Evolutionary conservation across 2,113 vertebrate species (phyloP), one percentile per base, ranked within the genome.

Genomic region (Crypturellus undulatus): DNA sequence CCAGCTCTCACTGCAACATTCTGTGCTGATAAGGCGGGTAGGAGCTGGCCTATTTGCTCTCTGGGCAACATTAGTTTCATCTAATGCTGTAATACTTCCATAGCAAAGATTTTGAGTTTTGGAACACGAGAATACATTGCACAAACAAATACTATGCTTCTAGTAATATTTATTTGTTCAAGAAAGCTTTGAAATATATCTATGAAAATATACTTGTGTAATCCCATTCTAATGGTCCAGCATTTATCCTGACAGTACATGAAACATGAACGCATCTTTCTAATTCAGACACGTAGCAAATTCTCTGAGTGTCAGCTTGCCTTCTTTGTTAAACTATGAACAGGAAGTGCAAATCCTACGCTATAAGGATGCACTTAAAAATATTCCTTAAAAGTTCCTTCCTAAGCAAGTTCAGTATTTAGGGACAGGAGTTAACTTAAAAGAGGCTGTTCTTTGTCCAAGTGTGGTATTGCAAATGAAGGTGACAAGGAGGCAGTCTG

Each of bases 401-500:
- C 43, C 25, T 59, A 71, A 76, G 30, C 0, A 0, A 86, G 19
- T 49, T 68, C n/a, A 24, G 32, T 58, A 52, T 88, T 84, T 78
- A 24, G 0, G 12, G 11, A 45, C 32, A 40, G 24, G 22, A 69
- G 45, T 43, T 73, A 58, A 0, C 0, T 84, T 78, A 43, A 42
- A 84, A 81, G 52, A 93, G 59, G 62, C 92, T 94, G 91, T 84
- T 96, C 43, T 20, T 90, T 62, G 54, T 95, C 80, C 9, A 45
- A 68, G 76, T 1, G 6, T 24, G 43, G 7, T 94, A 90, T 30
- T 38, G n/a, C 13, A 75, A 92, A 65, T 47, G 77, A 83, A 88
- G 54, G 83, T 94, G 93, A 83, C 94, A 85, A 51, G 79, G 43
- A 94, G 72, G 59, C 80, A 76, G 63, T 82, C 62, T 79, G 79